Evolutionary conservation across 2,797 vertebrate species (phyloP), one percentile per base, ranked within the genome.

Genomic region (Staurois parvus): DNA sequence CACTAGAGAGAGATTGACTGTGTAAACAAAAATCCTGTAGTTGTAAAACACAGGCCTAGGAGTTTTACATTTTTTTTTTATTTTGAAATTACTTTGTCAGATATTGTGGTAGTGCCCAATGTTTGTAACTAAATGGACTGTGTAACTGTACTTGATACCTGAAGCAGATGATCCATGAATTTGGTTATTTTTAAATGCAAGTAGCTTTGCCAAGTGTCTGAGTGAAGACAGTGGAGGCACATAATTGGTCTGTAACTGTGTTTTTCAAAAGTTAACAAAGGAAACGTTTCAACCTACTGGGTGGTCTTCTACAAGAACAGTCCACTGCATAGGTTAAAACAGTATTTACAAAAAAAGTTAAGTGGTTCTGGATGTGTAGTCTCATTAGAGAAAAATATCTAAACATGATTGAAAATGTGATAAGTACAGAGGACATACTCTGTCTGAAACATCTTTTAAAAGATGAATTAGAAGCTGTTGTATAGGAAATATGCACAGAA

Each of bases 301-400:
- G 85, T 87, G 85, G 85, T 87, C 85, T 69, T 40, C 30, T 62
- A 29, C 67, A 78, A 30, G 62, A 68, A 56, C 62, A 67, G 45
- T 74, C 73, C 62, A 26, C 42, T 40, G 26, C 42, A 79, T 79
- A 77, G 76, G 75, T 83, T 87, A 37, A 66, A 79, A 79, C 34
- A 79, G 45, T 68, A 79, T 87, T 87, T 74, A 87, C 67, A 72
- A 77, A 62, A 48, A 82, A 72, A 72, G 42, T 76, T 56, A 79
- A 78, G 85, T 83, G 80, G 80, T 40, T 83, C 26, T 64, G 48
- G 66, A 26, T 85, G 40, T 56, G 19, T 66, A 84, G 69, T 62
- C 59, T 79, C 40, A 56, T 76, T 66, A 72, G 48, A 83, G 79
- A 75, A 76, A 83, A 83, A 75, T 78, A 42, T 77, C 2, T 42